These are phyloP conservation scores for Misgurnus anguillicaudatus DNA, from an alignment of 2,113 vertebrate genomes.

Conservation along the genomic window DNA sequence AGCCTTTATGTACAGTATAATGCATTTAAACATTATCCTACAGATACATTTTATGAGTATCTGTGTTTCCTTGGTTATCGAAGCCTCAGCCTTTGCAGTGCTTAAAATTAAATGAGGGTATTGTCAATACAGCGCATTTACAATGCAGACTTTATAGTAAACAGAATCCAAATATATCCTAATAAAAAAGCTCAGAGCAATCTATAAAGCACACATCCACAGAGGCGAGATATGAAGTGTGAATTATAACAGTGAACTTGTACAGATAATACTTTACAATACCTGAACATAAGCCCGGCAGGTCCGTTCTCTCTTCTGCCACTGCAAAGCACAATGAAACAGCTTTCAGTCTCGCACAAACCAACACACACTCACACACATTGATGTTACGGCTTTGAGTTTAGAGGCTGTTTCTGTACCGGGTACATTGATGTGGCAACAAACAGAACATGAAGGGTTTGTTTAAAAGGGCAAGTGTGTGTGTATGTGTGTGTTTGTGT, in stretches of 20 bases:
- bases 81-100: too few relatives aligned
- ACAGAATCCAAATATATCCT: too few relatives aligned
- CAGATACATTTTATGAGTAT: too few relatives aligned
- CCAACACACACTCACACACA: not conserved
- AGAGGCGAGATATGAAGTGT: slow-evolving; percentile 42
- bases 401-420: slow-evolving; percentile 9
- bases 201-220: too few relatives aligned
- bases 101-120: not conserved
- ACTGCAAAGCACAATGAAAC: slow-evolving; percentile 70
- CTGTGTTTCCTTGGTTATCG: too few relatives aligned
- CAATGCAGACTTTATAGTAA: too few relatives aligned
- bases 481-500: slow-evolving; percentile 11
- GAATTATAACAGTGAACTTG: not conserved
- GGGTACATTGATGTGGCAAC: slow-evolving; percentile 5
- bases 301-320: slow-evolving; percentile 90
- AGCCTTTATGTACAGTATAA: slow-evolving; percentile 2
- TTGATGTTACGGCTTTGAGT: slow-evolving; percentile 3
- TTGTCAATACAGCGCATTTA: not conserved
- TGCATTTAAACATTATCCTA: not conserved
- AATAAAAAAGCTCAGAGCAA: too few relatives aligned
- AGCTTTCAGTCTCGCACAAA: slow-evolving; percentile 34
- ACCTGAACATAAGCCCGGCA: slow-evolving; percentile 94
- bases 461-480: slow-evolving; percentile 36
- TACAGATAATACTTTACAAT: slow-evolving; percentile 45
- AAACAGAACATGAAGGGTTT: slow-evolving; percentile 29